Conservation (phyloP, 2,888 invertebrate species). For the Adineta ricciae region DNA sequence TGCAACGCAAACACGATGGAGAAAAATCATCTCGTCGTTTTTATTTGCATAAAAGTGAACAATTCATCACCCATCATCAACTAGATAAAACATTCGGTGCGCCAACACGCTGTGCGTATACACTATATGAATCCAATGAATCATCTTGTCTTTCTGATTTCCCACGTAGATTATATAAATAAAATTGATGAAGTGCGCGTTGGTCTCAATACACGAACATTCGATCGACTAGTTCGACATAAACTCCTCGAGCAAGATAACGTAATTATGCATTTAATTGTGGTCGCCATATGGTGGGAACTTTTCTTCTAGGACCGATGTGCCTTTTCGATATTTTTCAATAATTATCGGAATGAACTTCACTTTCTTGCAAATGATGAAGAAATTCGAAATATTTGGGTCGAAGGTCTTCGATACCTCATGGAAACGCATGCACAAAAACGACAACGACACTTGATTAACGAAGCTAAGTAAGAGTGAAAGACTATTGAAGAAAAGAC, state of each 20-base stretch:
- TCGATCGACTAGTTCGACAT: neutral
- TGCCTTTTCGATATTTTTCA: neutral
- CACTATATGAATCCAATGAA: neutral
- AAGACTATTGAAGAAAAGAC: neutral
- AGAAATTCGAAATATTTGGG: neutral
- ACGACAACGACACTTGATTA: neutral
- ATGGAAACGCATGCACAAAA: neutral
- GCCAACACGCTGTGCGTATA: neutral
- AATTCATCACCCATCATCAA: neutral
- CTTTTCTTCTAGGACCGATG: neutral
- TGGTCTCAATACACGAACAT: neutral
- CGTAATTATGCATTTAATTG: too few species aligned
- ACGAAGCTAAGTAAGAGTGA: neutral
- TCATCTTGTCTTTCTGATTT: neutral
- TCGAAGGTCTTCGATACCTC: neutral
- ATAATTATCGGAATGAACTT: neutral
- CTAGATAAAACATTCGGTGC: neutral
- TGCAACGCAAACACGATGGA: neutral
- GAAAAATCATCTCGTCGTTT: neutral
- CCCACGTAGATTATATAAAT: neutral
- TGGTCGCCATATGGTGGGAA: too few species aligned
- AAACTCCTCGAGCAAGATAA: neutral
- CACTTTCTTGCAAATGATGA: neutral
- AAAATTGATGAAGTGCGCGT: neutral
- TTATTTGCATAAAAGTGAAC: neutral